phyloP scores from a whole-genome alignment of 2,797 vertebrate species.

The Gobionotothen gibberifrons region DNA sequence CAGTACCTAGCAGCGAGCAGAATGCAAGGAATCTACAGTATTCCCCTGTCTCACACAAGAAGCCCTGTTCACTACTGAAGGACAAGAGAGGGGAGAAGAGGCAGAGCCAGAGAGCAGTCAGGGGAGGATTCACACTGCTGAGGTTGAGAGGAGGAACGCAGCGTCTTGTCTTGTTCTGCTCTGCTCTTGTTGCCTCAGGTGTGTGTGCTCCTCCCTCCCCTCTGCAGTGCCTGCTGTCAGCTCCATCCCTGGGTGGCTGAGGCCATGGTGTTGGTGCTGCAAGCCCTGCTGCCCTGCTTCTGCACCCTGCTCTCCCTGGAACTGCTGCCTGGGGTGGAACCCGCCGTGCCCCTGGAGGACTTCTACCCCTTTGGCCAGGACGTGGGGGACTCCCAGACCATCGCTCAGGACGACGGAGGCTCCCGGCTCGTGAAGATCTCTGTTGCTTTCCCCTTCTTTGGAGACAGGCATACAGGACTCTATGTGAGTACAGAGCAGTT shows the following conservation, averaged over 20 bases:
- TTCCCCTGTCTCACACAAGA: slow-evolving; percentile 77
- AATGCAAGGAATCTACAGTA: slow-evolving; percentile 86
- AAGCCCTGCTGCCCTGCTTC: slow-evolving; percentile 77
- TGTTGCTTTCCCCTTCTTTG: slow-evolving; percentile 93
- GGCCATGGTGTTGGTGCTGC: slow-evolving; percentile 85
- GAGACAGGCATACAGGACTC: slow-evolving; percentile 92
- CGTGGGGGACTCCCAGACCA: slow-evolving; percentile 89
- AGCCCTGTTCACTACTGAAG: slow-evolving; percentile 69
- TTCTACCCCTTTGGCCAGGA: slow-evolving; percentile 94
- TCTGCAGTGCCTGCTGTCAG: slow-evolving; percentile 71
- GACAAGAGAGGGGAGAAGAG: slow-evolving; percentile 66
- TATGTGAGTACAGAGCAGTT: slow-evolving; percentile 89
- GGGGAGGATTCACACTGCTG: slow-evolving; percentile 64
- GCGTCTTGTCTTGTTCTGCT: slow-evolving; percentile 69
- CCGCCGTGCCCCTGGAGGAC: slow-evolving; percentile 88
- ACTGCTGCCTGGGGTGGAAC: slow-evolving; percentile 74
- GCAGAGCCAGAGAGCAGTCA: slow-evolving; percentile 63
- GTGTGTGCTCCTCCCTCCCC: slow-evolving; percentile 72
- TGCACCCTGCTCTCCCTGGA: slow-evolving; percentile 78
- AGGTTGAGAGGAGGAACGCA: slow-evolving; percentile 68
- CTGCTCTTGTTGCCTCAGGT: slow-evolving; percentile 78
- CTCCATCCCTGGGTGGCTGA: slow-evolving; percentile 81
- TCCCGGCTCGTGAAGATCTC: slow-evolving; percentile 92
- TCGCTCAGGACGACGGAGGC: slow-evolving; percentile 94
- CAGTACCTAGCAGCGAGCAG: slow-evolving; percentile 82